phyloP scores from a whole-genome alignment of 2,888 invertebrate species.

The Acanthosoma haemorrhoidale region DNA sequence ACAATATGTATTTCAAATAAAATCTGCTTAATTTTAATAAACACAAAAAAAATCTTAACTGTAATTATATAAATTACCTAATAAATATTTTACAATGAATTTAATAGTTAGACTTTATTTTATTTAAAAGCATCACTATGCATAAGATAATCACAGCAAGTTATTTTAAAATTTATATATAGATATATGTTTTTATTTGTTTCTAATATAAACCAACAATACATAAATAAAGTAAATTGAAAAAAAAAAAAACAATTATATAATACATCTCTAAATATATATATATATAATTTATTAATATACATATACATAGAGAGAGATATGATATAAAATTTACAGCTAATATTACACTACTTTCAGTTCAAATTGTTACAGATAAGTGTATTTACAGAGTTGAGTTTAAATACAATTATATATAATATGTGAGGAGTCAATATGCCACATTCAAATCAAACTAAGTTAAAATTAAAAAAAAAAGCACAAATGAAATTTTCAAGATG shows the following conservation, averaged over 20 bases:
- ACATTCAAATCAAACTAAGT: neutral
- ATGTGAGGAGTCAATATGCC: neutral
- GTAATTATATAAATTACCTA: neutral
- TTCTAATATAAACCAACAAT: conserved; percentile 2
- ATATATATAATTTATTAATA: conserved; percentile 12
- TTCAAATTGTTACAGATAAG: neutral
- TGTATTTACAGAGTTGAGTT: conserved; percentile 23
- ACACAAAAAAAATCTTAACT: neutral
- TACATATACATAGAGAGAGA: too few species aligned
- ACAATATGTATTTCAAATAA: neutral
- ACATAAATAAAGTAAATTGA: conserved; percentile 14
- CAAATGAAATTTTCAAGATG: neutral
- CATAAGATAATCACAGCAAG: conserved; percentile 26
- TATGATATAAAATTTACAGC: conserved; percentile 2
- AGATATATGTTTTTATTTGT: neutral
- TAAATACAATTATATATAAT: neutral
- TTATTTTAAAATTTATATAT: conserved; percentile 18
- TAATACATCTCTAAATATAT: too few species aligned
- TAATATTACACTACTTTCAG: conserved; percentile 1
- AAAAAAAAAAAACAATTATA: neutral
- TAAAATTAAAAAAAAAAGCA: neutral
- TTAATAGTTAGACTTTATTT: neutral
- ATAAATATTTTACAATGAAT: neutral
- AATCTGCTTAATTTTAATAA: neutral
- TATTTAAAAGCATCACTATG: conserved; percentile 20